Base-by-base conservation (phyloP, 35 echinoderm and acorn worm species). In the Apostichopus californicus region DNA sequence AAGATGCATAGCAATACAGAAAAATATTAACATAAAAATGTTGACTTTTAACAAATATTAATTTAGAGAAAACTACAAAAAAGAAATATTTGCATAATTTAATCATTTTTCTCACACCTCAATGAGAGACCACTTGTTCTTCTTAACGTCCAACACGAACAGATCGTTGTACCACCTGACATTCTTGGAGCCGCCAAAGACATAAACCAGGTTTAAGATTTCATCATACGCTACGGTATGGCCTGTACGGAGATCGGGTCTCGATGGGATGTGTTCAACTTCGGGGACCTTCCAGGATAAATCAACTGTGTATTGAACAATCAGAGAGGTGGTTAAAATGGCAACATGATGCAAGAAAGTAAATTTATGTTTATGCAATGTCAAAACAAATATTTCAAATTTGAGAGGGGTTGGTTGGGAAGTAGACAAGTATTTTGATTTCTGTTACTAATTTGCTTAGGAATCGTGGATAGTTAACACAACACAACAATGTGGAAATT, bases 161-260 rank as follows among this genome's bases (percentile, higher is more conserved):
- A 98, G 87, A 86, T 98, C 97, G 66, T 85, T 98, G 64, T 90
- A 98, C 97, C 97, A 98, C 28, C 93, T 72, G 23, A 98, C 55
- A 57, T 98, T 98, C 78, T 98, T 98, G 70, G 97, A 98, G 1
- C 96, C 96, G 26, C 96, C 96, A 93, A 86, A 96, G 20, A 98
- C 93, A 88, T 96, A 98, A 0, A 98, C 78, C 58, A 95, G 90
- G 17, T 96, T 91, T 61, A 91, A 90, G 12, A 73, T 52, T 17
- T 91, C 79, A 79, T 98, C 94, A 80, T 93, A 98, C 54, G 94
- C 94, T 61, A 92, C 92, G 78, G 96, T 98, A 87, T 98, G 96
- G 73, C 96, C 96, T 88, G 95, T 96, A 34, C 96, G 87, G 28
- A 87, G 65, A 24, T 95, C 94, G 9, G 94, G 92, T 78, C 95